Evolutionary conservation across 2,888 invertebrate species (phyloP).

Genomic region (Xanthostigma xanthostigma): DNA sequence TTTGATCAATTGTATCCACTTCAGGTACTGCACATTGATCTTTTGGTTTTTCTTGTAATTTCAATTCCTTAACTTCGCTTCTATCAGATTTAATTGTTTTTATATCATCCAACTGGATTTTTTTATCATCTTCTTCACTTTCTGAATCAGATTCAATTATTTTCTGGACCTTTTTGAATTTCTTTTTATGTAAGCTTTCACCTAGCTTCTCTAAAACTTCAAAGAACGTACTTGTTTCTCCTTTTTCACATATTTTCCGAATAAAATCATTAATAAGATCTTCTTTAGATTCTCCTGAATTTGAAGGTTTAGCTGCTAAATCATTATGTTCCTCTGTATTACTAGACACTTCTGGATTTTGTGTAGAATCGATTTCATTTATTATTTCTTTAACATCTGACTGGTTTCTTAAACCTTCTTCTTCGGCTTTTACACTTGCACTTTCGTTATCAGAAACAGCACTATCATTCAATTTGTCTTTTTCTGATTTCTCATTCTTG

Average conservation of each 20-base stretch:
- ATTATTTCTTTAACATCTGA: slow-evolving; percentile 14
- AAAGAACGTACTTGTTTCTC: slow-evolving; percentile 20
- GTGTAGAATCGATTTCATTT: slow-evolving; percentile 5
- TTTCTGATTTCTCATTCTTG: slow-evolving; percentile 8
- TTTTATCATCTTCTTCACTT: slow-evolving; percentile 25
- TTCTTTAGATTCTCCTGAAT: slow-evolving; percentile 17
- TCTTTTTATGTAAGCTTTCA: slow-evolving; percentile 30
- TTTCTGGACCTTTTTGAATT: slow-evolving; percentile 40
- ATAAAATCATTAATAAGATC: slow-evolving; percentile 21
- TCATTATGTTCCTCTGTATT: slow-evolving; percentile 10
- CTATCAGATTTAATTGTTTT: slow-evolving; percentile 7
- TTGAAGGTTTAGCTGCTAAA: not conserved
- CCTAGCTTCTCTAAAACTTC: slow-evolving; percentile 29
- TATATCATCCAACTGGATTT: slow-evolving; percentile 11
- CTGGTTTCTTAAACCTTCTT: slow-evolving; percentile 10
- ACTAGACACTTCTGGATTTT: slow-evolving; percentile 3
- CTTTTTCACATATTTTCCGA: slow-evolving; percentile 19
- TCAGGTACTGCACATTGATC: slow-evolving; percentile 9
- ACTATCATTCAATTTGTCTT: slow-evolving; percentile 13
- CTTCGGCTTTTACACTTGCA: slow-evolving; percentile 17
- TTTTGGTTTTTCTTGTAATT: slow-evolving; percentile 8
- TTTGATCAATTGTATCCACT: slow-evolving; percentile 4
- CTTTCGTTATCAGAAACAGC: slow-evolving; percentile 5
- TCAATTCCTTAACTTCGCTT: slow-evolving; percentile 8
- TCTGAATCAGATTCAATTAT: slow-evolving; percentile 39